Evolutionary conservation across 1,140 invertebrate species (phyloP), one percentile per base, ranked within the genome.

Genomic region (Frieseomelitta varia): DNA sequence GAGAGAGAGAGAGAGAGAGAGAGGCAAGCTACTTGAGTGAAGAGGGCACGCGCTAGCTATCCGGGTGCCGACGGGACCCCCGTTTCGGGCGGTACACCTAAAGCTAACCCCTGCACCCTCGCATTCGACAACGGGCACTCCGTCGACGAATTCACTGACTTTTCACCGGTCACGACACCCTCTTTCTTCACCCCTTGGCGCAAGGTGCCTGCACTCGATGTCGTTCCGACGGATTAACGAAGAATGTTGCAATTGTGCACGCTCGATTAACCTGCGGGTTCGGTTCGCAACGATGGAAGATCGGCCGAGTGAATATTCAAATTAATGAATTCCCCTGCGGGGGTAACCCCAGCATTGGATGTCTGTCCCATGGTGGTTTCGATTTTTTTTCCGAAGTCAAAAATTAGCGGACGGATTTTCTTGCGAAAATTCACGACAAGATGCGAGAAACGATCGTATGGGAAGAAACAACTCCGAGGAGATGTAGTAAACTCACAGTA

Each of bases 21-120:
- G 88, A 76, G 88, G 85, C 87, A 81, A 76, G 65, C 85, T 91
- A 91, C 92, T 93, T 88, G 91, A 94, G 92, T 94, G 93, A 95
- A 93, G 93, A 94, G 94, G 94, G 92, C 93, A 94, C 93, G 93
- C 93, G 92, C 90, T 93, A 55, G 19, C 88, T 87, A 88, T 89
- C 56, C 71, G 84, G 76, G 80, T 55, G 85, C 76, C 87, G 75
- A 83, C 80, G 79, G 85, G 90, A 91, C 88, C 92, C 93, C 91
- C 88, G 90, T 91, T 92, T 92, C 84, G 90, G 86, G 85, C 84
- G 58, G 84, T 91, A 92, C 90, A 93, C 92, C 92, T 93, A 93
- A 91, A 90, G 84, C 78, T 17, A 90, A 88, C 90, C 90, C 89
- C 88, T 85, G 91, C 91, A 92, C 92, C 92, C 92, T 93, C 92